These are phyloP conservation scores for Chloromyia formosa DNA, from an alignment of 2,888 invertebrate genomes.

Conservation along the genomic window DNA sequence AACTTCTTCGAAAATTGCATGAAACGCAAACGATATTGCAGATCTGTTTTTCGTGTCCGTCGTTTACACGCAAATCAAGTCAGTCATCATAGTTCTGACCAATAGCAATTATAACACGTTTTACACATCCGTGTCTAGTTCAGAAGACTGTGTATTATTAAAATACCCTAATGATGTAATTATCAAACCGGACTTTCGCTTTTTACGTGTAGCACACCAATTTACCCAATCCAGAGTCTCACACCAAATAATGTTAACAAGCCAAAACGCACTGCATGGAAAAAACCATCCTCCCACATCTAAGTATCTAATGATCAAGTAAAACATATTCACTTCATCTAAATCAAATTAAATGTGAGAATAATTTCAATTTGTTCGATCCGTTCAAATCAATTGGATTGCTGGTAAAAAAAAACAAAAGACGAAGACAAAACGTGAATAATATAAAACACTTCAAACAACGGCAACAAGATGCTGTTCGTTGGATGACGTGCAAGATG, in stretches of 20 bases:
- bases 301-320: constrained; percentile 21
- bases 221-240: constrained; percentile 26
- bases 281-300: constrained; percentile 31
- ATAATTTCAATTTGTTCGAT: constrained; percentile 36
- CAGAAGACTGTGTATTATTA: not conserved
- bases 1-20: too few relatives aligned
- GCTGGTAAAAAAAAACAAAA: not conserved
- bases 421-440: too few relatives aligned
- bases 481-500: constrained; percentile 26
- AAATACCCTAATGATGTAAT: constrained; percentile 28
- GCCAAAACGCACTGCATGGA: not conserved
- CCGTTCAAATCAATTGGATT: not conserved
- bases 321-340: constrained; percentile 35
- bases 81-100: not conserved
- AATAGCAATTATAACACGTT: constrained; percentile 1
- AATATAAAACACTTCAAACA: not conserved
- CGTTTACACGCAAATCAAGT: too few relatives aligned
- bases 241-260: constrained; percentile 1
- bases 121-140: constrained; percentile 26
- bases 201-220: constrained; percentile 23
- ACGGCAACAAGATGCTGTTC: not conserved
- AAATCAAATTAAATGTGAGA: constrained; percentile 34
- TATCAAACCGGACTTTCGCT: constrained; percentile 38
- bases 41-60: too few relatives aligned
- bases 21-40: too few relatives aligned